phyloP scores from a whole-genome alignment of 2,113 vertebrate species.

The Hirundichthys speculiger region DNA sequence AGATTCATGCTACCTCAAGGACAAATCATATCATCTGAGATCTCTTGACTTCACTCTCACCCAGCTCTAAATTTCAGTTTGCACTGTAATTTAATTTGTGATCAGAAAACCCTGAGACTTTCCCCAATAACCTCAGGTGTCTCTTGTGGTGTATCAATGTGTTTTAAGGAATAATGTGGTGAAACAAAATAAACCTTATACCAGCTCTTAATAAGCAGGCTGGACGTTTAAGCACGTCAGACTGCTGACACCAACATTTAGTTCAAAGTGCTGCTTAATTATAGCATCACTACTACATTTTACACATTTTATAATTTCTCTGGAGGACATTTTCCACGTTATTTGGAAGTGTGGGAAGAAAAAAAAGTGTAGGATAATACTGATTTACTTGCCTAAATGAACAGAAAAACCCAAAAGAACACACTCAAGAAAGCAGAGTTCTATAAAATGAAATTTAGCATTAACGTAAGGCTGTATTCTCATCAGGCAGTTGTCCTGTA shows the following conservation, averaged over 20 bases:
- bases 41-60: neutral
- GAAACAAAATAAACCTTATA: neutral
- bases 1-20: neutral
- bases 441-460: neutral
- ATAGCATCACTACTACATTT: neutral
- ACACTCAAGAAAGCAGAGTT: neutral
- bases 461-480: no score
- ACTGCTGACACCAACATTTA: neutral
- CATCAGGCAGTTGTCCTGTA: no score
- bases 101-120: neutral
- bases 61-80: neutral
- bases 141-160: neutral
- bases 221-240: neutral
- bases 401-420: neutral
- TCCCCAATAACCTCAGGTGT: neutral
- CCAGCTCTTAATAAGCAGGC: neutral
- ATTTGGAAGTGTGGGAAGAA: neutral
- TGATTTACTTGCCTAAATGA: neutral
- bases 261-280: neutral
- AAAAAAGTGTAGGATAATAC: neutral
- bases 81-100: neutral
- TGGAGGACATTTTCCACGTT: neutral
- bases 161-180: neutral
- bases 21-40: neutral
- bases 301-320: neutral